Evolutionary conservation across 2,797 vertebrate genomes (phyloP), one percentile per base, ranked within the genome.

Genomic region (Choloepus didactylus): DNA sequence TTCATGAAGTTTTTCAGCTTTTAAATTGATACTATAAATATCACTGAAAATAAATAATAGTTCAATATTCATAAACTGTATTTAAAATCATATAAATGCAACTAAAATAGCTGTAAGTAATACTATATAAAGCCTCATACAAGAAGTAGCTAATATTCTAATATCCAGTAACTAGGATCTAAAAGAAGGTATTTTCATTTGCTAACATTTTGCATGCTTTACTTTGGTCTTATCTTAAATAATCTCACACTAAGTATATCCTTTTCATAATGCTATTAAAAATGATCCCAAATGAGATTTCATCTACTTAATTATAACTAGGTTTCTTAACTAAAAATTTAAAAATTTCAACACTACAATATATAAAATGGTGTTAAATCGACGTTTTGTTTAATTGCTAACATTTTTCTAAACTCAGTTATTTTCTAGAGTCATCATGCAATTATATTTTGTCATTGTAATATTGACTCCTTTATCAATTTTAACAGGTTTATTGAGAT

Each of bases 11-110:
- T 98, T 97, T 93, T 97, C 67, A 95, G 85, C 94, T 96, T 97
- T 97, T 98, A 96, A 97, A 93, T 98, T 97, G 96, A 96, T 87
- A 93, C 97, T 97, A 98, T 97, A 98, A 98, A 96, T 97, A 98
- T 95, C 91, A 89, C 66, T 80, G 67, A 85, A 97, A 97, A 98
- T 95, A 95, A 97, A 97, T 95, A 67, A 97, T 94, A 84, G 93
- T 96, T 84, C 96, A 94, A 79, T 87, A 95, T 96, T 98, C 95
- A 97, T 95, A 97, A 98, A 97, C 96, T 97, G 96, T 98, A 97
- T 96, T 98, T 98, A 93, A 98, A 97, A 97, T 90, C 95, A 98
- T 92, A 81, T 91, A 95, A 90, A 31, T 96, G 44, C 96, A 97
- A 95, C 87, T 72, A 96, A 98, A 96, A 97, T 95, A 97, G 81